These are phyloP conservation scores for Amphiduros pacificus DNA, from an alignment of 2,888 invertebrate genomes.

Conservation along the genomic window DNA sequence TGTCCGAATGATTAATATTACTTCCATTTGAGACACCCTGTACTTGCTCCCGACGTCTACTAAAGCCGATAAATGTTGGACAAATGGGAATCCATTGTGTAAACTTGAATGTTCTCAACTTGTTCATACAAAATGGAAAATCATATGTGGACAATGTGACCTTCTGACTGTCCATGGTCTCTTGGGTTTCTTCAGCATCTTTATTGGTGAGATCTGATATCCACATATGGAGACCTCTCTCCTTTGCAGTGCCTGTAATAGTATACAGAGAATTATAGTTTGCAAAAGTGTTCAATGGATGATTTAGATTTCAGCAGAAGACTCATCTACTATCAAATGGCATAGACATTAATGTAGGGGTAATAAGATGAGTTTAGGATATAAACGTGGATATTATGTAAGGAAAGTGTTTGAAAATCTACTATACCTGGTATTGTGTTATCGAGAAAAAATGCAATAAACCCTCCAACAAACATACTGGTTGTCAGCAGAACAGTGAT, in stretches of 20 bases:
- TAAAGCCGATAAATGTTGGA: background rate
- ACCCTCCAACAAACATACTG: constrained; percentile 59
- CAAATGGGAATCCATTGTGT: background rate
- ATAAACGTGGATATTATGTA: no score
- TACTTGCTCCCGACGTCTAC: background rate
- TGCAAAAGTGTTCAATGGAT: no score
- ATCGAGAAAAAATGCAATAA: constrained; percentile 58
- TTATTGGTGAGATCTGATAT: no score
- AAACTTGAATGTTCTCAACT: background rate
- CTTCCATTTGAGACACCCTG: no score
- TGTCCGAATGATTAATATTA: no score
- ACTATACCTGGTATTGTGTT: constrained; percentile 54
- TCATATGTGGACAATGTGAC: background rate
- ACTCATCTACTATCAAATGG: no score
- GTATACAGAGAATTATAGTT: background rate
- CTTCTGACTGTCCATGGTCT: background rate
- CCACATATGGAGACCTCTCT: background rate
- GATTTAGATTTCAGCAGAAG: no score
- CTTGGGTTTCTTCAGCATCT: background rate
- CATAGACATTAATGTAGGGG: no score
- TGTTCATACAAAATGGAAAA: background rate
- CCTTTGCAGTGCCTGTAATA: background rate
- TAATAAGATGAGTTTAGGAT: no score
- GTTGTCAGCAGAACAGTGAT: constrained; percentile 47
- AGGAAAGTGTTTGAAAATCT: background rate